These are phyloP conservation scores for Elaphurus davidianus DNA, from an alignment of 2,113 vertebrate species.

Conservation along the genomic window DNA sequence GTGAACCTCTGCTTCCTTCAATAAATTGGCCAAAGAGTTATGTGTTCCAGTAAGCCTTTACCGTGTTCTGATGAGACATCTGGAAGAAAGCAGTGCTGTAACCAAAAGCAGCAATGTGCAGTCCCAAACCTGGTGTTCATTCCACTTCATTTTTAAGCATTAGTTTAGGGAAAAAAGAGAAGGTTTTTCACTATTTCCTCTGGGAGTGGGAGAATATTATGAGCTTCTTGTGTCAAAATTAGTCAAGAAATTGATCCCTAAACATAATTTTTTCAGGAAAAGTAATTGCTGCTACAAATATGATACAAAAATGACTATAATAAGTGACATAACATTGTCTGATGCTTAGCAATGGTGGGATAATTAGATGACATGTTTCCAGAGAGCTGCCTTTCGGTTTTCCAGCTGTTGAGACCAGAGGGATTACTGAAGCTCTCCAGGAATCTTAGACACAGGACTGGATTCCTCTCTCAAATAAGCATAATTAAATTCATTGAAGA, in stretches of 20 bases:
- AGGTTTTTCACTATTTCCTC: not conserved
- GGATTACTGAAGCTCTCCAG: not conserved
- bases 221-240: not conserved
- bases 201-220: not conserved
- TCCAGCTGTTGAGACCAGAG: not conserved
- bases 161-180: not conserved
- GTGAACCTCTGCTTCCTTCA: not conserved
- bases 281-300: constrained; percentile 13
- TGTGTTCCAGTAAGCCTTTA: constrained; percentile 27
- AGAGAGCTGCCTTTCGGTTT: not conserved
- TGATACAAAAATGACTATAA: not conserved
- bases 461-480: not conserved
- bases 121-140: not conserved
- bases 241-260: not conserved
- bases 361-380: not conserved
- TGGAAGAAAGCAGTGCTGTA: not conserved
- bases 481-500: not conserved
- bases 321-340: constrained; percentile 8
- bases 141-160: not conserved
- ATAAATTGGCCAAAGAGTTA: not conserved
- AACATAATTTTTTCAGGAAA: constrained; percentile 28
- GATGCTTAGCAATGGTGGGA: not conserved
- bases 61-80: not conserved
- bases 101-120: not conserved
- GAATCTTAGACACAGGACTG: not conserved